phyloP scores from a whole-genome alignment of 2,888 invertebrate species.

The Drosophila neoperkinsi region DNA sequence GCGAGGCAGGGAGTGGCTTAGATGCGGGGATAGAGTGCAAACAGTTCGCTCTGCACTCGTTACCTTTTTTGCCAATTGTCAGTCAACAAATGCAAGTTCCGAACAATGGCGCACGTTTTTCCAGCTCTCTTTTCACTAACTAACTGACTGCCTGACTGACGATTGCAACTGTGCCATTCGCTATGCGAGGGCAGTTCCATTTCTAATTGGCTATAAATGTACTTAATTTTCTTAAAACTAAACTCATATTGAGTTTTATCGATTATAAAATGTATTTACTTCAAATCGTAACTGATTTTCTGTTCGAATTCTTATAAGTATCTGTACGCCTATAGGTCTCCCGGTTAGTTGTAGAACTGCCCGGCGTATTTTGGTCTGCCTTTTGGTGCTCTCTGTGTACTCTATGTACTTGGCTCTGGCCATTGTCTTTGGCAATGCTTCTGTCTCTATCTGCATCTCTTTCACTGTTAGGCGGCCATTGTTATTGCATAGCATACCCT shows the following conservation, averaged over 20 bases:
- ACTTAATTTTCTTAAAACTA: background rate
- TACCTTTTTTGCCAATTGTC: slow-evolving; percentile 76
- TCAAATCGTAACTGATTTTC: background rate
- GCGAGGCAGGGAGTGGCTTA: background rate
- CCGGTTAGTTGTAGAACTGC: background rate
- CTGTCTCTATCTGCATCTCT: slow-evolving; percentile 54
- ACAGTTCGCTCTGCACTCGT: slow-evolving; percentile 43
- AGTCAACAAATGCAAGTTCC: slow-evolving; percentile 73
- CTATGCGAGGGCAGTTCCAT: slow-evolving; percentile 39
- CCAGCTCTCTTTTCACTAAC: slow-evolving; percentile 61
- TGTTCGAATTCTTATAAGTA: too few relatives aligned
- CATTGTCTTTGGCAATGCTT: slow-evolving; percentile 69
- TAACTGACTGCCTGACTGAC: slow-evolving; percentile 59
- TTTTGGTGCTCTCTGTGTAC: slow-evolving; percentile 29
- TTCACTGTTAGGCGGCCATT: slow-evolving; percentile 65
- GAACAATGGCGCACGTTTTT: slow-evolving; percentile 74
- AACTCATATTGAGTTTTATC: background rate
- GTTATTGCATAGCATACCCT: slow-evolving; percentile 63
- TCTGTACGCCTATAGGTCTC: fast-evolving
- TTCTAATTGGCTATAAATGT: background rate
- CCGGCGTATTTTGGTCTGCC: slow-evolving; percentile 38
- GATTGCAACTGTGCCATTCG: slow-evolving; percentile 72
- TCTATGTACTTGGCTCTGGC: slow-evolving; percentile 61
- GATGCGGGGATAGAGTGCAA: background rate
- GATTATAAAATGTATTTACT: background rate